Conservation (phyloP, 35 echinoderm and acorn worm species). For the Stichopus chloronotus region DNA sequence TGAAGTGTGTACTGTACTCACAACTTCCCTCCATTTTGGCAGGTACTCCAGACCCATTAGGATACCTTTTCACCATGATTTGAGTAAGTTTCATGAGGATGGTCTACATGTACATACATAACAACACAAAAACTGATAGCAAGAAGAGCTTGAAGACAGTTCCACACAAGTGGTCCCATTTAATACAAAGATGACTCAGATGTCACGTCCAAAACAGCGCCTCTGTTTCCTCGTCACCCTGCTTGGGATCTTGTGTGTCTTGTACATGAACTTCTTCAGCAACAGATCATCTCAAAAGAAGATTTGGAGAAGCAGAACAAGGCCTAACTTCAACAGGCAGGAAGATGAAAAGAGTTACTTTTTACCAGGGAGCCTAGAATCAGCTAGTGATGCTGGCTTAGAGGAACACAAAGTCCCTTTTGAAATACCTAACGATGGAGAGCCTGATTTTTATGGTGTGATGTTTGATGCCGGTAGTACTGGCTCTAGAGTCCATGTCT, state of each 20-base stretch:
- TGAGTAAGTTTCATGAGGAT: background rate
- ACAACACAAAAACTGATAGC: background rate
- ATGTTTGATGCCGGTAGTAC: slow-evolving; percentile 99
- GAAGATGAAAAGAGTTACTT: background rate
- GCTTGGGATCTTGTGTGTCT: background rate
- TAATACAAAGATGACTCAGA: slow-evolving; percentile 23
- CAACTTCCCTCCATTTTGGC: no score
- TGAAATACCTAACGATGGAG: slow-evolving; percentile 5
- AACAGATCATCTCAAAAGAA: background rate
- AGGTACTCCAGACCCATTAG: no score
- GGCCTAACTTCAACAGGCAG: background rate
- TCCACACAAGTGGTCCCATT: background rate
- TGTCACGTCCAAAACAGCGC: slow-evolving; percentile 1
- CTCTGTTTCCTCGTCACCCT: slow-evolving; percentile 12
- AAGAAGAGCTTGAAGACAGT: background rate
- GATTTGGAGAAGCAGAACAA: background rate
- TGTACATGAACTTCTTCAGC: slow-evolving; percentile 5
- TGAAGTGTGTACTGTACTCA: no score
- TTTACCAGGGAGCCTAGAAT: background rate
- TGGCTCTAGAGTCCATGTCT: slow-evolving; percentile 88
- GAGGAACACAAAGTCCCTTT: background rate
- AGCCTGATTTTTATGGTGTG: slow-evolving; percentile 85
- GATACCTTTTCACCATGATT: no score
- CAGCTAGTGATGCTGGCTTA: background rate
- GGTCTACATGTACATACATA: background rate